Evolutionary conservation across 2,113 vertebrate species (phyloP).

Genomic region (Apus apus): DNA sequence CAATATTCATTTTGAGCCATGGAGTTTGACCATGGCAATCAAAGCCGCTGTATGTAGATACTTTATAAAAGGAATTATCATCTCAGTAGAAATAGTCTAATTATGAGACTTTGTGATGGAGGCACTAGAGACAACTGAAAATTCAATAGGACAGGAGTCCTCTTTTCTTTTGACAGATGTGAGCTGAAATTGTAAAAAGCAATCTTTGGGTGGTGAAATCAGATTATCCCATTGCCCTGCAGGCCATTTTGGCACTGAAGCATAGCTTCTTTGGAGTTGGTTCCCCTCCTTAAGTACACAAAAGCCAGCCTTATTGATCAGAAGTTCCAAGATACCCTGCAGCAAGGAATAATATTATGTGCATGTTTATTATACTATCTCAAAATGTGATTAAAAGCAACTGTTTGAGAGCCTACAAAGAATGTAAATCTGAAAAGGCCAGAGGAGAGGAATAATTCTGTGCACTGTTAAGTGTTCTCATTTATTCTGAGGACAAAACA

Average conservation of each 20-base stretch:
- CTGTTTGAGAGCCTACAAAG: not conserved
- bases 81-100: constrained; percentile 49
- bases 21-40: constrained; percentile 10
- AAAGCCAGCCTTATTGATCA: constrained; percentile 58
- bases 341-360: constrained; percentile 29
- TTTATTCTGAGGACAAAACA: not conserved
- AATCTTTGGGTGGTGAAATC: constrained; percentile 49
- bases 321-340: constrained; percentile 37
- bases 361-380: constrained; percentile 26
- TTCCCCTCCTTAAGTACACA: constrained; percentile 5
- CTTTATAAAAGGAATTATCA: constrained; percentile 11
- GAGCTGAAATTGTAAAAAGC: constrained; percentile 52
- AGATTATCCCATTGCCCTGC: constrained; percentile 38
- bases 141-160: constrained; percentile 38
- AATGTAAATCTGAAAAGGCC: not conserved
- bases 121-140: constrained; percentile 10
- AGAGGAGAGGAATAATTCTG: not conserved
- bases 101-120: constrained; percentile 20
- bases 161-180: constrained; percentile 39
- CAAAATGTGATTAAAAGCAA: constrained; percentile 40
- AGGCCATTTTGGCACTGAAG: constrained; percentile 40
- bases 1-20: constrained; percentile 24
- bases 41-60: not conserved
- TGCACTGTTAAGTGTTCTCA: not conserved
- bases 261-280: constrained; percentile 21